Evolutionary conservation across 2,888 invertebrate genomes (phyloP).

Genomic region (Labia minor): DNA sequence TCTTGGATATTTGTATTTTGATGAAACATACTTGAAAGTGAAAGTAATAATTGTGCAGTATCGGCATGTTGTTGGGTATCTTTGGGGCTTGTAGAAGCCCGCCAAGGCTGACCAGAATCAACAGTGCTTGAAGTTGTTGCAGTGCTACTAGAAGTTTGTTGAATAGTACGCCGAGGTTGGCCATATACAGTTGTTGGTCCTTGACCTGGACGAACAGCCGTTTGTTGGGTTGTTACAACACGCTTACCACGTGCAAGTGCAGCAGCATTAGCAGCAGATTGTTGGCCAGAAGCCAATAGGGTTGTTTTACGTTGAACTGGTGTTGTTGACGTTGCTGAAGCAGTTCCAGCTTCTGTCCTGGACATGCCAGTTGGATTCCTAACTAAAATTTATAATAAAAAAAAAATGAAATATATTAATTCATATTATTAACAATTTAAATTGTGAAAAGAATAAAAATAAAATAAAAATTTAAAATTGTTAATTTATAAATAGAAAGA

Average conservation of each 20-base stretch:
- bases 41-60: conserved; percentile 31
- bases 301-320: neutral
- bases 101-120: conserved; percentile 7
- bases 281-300: neutral
- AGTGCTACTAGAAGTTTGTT: neutral
- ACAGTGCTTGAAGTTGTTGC: neutral
- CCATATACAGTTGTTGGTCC: neutral
- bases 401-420: too few species aligned
- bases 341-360: neutral
- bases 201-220: neutral
- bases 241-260: neutral
- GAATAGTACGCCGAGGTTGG: neutral
- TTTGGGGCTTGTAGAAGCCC: conserved; percentile 15
- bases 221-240: neutral
- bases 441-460: neutral
- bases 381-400: conserved; percentile 19
- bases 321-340: neutral
- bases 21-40: too few species aligned
- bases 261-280: neutral
- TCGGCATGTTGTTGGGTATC: conserved; percentile 28
- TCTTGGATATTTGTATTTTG: too few species aligned
- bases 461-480: too few species aligned
- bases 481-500: too few species aligned
- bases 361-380: neutral
- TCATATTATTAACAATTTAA: neutral